phyloP scores from a whole-genome alignment of 2,888 invertebrate species.

The Lasius fuliginosus region DNA sequence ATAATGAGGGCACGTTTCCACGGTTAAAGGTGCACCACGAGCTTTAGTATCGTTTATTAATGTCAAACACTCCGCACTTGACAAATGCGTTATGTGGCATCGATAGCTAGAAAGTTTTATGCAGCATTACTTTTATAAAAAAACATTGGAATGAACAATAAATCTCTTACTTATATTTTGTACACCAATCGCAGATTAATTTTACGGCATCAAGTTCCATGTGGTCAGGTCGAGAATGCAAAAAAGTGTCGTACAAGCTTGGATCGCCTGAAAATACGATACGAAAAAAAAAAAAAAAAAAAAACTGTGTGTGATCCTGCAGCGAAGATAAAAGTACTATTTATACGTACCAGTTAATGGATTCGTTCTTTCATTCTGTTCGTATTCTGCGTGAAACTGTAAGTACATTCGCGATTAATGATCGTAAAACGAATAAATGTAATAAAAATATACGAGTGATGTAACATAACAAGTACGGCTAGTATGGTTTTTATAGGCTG shows the following conservation, averaged over 20 bases:
- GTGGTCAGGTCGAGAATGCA: slow-evolving; percentile 89
- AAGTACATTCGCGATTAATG: slow-evolving; percentile 71
- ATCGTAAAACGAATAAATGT: slow-evolving; percentile 18
- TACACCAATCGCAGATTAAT: slow-evolving; percentile 88
- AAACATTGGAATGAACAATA: slow-evolving; percentile 4
- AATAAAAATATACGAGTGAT: slow-evolving; percentile 18
- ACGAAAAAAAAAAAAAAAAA: not conserved
- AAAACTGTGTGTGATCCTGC: not conserved
- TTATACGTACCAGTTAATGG: slow-evolving; percentile 78
- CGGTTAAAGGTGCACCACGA: slow-evolving; percentile 88
- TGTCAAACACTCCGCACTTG: slow-evolving; percentile 89
- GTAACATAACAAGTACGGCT: slow-evolving; percentile 87
- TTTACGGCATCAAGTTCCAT: slow-evolving; percentile 91
- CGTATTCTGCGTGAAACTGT: slow-evolving; percentile 92
- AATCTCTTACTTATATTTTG: slow-evolving; percentile 87
- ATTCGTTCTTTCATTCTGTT: slow-evolving; percentile 71
- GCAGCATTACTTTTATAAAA: slow-evolving; percentile 15
- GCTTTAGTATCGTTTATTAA: slow-evolving; percentile 88
- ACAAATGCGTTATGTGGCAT: slow-evolving; percentile 91
- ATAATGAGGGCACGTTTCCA: slow-evolving; percentile 93
- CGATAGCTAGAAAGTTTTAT: slow-evolving; percentile 86
- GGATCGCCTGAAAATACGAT: slow-evolving; percentile 85
- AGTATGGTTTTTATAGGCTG: slow-evolving; percentile 89
- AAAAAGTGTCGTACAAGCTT: slow-evolving; percentile 89
- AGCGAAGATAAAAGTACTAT: slow-evolving; percentile 14